A percentile compares a stretch with the other conserved stretches of the same genome.
phyloP scores from a whole-genome alignment of 2,888 invertebrate species.

The Nemotelus nigrinus region DNA sequence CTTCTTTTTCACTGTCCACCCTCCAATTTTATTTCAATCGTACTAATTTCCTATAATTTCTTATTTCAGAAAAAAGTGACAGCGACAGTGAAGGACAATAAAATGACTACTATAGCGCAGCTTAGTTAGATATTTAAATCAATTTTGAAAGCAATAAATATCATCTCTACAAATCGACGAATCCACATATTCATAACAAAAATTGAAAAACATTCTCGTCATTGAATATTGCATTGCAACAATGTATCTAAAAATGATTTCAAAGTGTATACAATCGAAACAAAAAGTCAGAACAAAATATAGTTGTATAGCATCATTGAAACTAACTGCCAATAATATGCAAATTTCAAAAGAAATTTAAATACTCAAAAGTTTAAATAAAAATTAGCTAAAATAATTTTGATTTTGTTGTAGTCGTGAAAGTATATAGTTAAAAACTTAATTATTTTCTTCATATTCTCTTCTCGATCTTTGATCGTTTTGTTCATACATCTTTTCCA shows the following conservation, averaged over 20 bases:
- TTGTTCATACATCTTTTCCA: no score
- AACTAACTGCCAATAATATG: neutral
- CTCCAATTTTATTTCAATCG: conserved; percentile 39
- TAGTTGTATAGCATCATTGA: neutral
- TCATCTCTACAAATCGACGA: neutral
- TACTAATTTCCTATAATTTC: conserved; percentile 52
- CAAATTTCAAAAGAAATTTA: neutral
- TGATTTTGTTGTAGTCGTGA: neutral
- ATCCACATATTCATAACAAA: neutral
- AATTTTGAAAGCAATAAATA: conserved; percentile 7
- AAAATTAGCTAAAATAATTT: neutral
- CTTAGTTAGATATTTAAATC: conserved; percentile 11
- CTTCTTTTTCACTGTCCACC: no score
- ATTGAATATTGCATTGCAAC: conserved; percentile 5
- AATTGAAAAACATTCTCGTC: conserved; percentile 31
- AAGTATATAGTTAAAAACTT: neutral
- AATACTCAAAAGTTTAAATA: neutral
- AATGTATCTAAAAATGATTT: neutral
- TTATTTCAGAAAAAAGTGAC: conserved; percentile 87
- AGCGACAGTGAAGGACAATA: conserved; percentile 94
- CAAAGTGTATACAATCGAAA: neutral
- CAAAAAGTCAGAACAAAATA: neutral
- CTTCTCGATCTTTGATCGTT: no score
- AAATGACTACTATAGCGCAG: conserved; percentile 54
- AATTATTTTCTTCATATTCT: no score